Evolutionary conservation across 2,113 vertebrate genomes (phyloP).

Genomic region (Dascyllus trimaculatus): DNA sequence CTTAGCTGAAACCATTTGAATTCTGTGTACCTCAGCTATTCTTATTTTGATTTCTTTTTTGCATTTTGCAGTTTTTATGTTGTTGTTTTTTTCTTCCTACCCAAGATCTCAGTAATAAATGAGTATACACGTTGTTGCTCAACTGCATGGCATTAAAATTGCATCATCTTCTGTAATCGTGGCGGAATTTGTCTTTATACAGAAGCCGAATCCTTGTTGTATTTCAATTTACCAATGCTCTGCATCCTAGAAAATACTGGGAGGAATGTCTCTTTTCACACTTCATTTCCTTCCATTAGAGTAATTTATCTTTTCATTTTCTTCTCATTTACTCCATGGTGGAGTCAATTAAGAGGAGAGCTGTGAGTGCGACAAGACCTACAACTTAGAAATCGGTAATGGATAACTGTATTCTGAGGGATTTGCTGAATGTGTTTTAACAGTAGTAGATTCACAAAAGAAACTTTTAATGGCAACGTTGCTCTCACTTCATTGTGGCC

Average conservation of each 20-base stretch:
- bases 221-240: conserved; percentile 73
- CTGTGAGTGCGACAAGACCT: conserved; percentile 68
- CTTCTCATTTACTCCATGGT: conserved; percentile 80
- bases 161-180: conserved; percentile 59
- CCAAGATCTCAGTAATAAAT: conserved; percentile 25
- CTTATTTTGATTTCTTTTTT: not conserved
- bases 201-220: conserved; percentile 54
- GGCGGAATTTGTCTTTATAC: conserved; percentile 45
- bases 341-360: conserved; percentile 78
- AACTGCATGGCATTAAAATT: conserved; percentile 52
- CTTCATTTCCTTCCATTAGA: conserved; percentile 82
- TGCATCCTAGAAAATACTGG: conserved; percentile 63
- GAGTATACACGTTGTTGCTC: conserved; percentile 20
- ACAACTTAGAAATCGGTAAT: conserved; percentile 53
- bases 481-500: not conserved
- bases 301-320: conserved; percentile 83
- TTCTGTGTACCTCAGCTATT: not conserved
- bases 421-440: conserved; percentile 13
- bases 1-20: not conserved
- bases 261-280: conserved; percentile 77
- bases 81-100: not conserved
- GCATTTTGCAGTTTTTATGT: not conserved
- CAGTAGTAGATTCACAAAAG: not conserved
- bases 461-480: not conserved
- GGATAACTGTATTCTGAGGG: conserved; percentile 30